Base-by-base conservation (phyloP, 2,888 invertebrate genomes). In the Acanthoscelides obtectus region DNA sequence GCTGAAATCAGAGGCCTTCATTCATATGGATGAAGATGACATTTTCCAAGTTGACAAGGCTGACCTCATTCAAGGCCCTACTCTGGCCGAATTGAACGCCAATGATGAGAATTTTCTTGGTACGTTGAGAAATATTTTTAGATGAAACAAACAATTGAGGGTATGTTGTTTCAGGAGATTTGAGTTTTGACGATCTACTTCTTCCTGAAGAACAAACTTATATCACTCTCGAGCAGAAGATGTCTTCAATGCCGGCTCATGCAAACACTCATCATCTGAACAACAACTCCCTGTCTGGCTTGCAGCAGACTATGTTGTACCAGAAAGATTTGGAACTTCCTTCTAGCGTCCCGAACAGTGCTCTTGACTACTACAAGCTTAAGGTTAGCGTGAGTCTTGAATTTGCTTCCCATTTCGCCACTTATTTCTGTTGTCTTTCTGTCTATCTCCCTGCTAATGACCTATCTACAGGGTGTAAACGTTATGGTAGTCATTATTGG, bases 31-130 rank as follows among this genome's bases (percentile, higher is more conserved):
- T 81, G 95, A 95, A 80, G 95, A 95, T 82, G 95, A 95, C 82
- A 94, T 95, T 80, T 94, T 95, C 83, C 92, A 94, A 88, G 94
- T 95, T 71, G 95, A 96, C 84, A 94, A 95, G 86, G 91, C 93
- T 64, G 95, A 95, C 86, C 87, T 94, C 75, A 93, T 95, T 79
- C 91, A 94, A 84, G 85, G 93, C 2, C 93, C 95, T 0, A 95
- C 95, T 75, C 87, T 96, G 71, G 94, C 94, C 0, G 95, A 96
- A 83, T 85, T 96, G 70, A 94, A 94, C 86, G 93, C 93, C 20
- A 94, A 94, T 80, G 94, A 94, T 76, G 95, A 95, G 77, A 92
- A 92, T 63, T 88, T 95, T 66, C 84, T 94, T 71, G 94, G 93
- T 81, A 74, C 71, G 70, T 66, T 63, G 19, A 12, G 19, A 12